A percentile compares a stretch with the other conserved stretches of the same genome.
Conservation (phyloP, 1,140 invertebrate genomes). For the Drosophila bifasciata region DNA sequence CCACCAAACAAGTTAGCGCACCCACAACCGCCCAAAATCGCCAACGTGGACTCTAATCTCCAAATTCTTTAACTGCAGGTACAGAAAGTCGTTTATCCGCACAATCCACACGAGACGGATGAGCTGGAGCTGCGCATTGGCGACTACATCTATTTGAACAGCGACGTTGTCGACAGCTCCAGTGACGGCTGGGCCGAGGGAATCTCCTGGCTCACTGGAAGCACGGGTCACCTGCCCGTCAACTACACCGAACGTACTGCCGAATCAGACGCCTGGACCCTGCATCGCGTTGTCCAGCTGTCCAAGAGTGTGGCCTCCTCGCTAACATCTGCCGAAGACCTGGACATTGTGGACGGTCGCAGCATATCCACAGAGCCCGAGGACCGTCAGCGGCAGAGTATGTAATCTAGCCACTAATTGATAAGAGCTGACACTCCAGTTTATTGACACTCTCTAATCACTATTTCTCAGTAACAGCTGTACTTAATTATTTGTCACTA, state of each 20-base stretch:
- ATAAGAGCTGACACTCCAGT: not conserved
- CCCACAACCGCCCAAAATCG: no score
- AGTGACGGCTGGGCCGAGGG: slow-evolving; percentile 94
- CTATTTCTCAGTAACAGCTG: not conserved
- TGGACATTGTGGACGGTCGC: slow-evolving; percentile 85
- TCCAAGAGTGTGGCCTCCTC: slow-evolving; percentile 84
- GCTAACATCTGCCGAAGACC: slow-evolving; percentile 84
- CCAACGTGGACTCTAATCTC: not conserved
- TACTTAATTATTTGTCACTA: not conserved
- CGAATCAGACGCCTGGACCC: slow-evolving; percentile 95
- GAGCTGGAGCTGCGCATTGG: slow-evolving; percentile 93
- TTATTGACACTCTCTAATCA: not conserved
- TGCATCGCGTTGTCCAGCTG: slow-evolving; percentile 89
- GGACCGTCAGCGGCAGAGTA: slow-evolving; percentile 64
- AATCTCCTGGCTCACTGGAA: slow-evolving; percentile 94
- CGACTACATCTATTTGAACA: slow-evolving; percentile 93
- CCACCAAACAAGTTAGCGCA: slow-evolving; percentile 89
- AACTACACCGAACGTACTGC: slow-evolving; percentile 92
- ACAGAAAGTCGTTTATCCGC: slow-evolving; percentile 91
- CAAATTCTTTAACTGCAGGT: slow-evolving; percentile 85
- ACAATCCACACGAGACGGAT: slow-evolving; percentile 90
- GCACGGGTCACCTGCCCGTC: slow-evolving; percentile 90
- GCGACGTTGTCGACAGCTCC: slow-evolving; percentile 89
- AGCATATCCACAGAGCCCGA: slow-evolving; percentile 79
- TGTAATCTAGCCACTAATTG: not conserved